phyloP scores from a whole-genome alignment of 2,113 vertebrate species.

The Andinoacara biseriatus region DNA sequence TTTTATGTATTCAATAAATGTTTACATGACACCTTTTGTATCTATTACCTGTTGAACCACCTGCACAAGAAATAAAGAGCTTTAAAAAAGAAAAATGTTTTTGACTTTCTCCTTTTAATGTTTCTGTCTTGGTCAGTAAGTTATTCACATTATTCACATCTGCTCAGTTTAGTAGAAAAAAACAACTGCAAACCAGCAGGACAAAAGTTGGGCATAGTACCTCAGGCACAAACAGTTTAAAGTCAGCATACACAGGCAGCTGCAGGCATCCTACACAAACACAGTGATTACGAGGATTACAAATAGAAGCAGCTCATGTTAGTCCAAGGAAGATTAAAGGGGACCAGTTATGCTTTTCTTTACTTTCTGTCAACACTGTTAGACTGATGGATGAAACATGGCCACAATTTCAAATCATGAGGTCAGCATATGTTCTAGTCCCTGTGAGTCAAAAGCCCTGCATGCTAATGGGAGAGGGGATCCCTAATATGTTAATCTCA shows the following conservation, averaged over 20 bases:
- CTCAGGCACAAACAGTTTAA: slow-evolving; percentile 56
- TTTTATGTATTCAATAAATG: slow-evolving; percentile 61
- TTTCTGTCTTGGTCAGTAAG: slow-evolving; percentile 42
- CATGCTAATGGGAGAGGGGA: background rate
- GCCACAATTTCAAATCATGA: background rate
- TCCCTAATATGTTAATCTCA: background rate
- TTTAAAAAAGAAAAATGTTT: background rate
- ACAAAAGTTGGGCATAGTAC: slow-evolving; percentile 33
- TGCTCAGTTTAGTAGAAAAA: slow-evolving; percentile 45
- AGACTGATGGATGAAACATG: rapidly evolving
- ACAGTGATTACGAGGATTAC: slow-evolving; percentile 34
- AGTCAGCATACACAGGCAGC: slow-evolving; percentile 35
- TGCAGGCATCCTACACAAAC: slow-evolving; percentile 17
- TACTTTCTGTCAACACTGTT: background rate
- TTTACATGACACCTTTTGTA: slow-evolving; percentile 69
- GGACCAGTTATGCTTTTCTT: background rate
- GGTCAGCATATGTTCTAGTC: background rate
- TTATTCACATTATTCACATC: background rate
- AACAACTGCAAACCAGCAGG: slow-evolving; percentile 36
- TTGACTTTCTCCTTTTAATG: slow-evolving; percentile 49
- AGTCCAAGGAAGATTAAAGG: slow-evolving; percentile 6
- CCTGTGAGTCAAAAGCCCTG: background rate
- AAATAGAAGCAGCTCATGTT: slow-evolving; percentile 22
- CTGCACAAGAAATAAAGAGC: slow-evolving; percentile 76
- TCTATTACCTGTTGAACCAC: slow-evolving; percentile 72